Evolutionary conservation across 2,797 vertebrate genomes (phyloP), one percentile per base, ranked within the genome.

Genomic region (Gallirallus australis): DNA sequence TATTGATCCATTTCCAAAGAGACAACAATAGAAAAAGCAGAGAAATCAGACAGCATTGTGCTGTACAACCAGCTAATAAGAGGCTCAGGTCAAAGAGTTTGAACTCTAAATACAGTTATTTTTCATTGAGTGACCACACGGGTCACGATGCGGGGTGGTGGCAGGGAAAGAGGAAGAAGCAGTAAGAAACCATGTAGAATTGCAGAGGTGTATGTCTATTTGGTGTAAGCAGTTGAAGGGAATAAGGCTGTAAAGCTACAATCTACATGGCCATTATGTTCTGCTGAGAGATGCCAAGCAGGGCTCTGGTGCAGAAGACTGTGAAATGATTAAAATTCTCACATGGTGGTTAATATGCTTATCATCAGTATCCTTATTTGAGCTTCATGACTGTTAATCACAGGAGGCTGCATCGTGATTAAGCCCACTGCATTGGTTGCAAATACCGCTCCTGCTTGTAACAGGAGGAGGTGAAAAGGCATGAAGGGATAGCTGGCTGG

Each of bases 241-340:
- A 81, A 61, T 6, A n/a, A 27, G 45, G 48, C 68, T 89, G 65
- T 71, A 45, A 40, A 86, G 33, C 35, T 57, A 35, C n/a, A 8
- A 15, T 54, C 1, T 42, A 11, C 3, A 28, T 20, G 45, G 45
- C 42, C 15, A 1, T 82, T 60, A 4, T 8, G 12, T 82, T 92
- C 84, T 82, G 31, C 56, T 28, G 83, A 64, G 70, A 70, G 20
- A 60, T 1, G 5, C 40, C 39, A 86, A 77, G 28, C n/a, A 89
- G 69, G 64, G n/a, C 45, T 78, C 28, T 4, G 2, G 40, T 79
- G 66, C 39, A 37, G 80, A 75, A 65, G 45, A 33, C 64, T 57
- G 24, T 76, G 86, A 89, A 91, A 54, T 61, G 8, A 85, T 87
- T 89, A 75, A 40, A 82, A 54, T 61, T 91, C 48, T 94, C 86